Conservation (phyloP, 2,113 vertebrate genomes). For the Ophiodon elongatus region DNA sequence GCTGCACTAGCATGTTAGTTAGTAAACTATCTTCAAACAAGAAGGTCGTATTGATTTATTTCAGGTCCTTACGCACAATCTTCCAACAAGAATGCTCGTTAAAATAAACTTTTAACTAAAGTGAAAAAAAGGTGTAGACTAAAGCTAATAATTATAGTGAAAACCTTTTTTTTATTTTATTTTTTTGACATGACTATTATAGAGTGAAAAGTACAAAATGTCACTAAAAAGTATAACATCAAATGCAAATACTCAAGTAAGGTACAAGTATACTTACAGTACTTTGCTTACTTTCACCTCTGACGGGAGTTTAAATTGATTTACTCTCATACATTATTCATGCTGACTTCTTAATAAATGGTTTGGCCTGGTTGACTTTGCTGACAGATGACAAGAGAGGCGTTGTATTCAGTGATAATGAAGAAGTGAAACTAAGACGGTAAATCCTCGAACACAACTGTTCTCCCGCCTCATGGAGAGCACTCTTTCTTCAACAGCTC, state of each 20-base stretch:
- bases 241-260: not conserved
- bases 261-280: not conserved
- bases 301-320: not conserved
- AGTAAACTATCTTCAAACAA: not conserved
- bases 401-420: not conserved
- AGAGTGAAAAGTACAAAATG: not conserved
- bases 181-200: not conserved
- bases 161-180: too few species aligned
- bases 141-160: too few species aligned
- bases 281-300: not conserved
- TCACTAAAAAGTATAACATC: not conserved
- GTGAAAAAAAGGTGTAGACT: not conserved
- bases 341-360: not conserved
- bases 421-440: constrained; percentile 15
- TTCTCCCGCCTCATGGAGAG: not conserved
- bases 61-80: not conserved
- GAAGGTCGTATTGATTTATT: not conserved
- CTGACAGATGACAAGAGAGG: not conserved
- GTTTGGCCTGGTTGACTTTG: not conserved
- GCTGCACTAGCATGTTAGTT: not conserved
- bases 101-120: too few species aligned
- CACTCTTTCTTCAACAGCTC: not conserved
- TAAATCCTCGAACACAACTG: not conserved
- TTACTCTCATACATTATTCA: not conserved
- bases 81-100: too few species aligned